A percentile compares a stretch with the other conserved stretches of the same genome.
phyloP scores from a whole-genome alignment of 2,888 invertebrate species.

The Hartigia nigra region DNA sequence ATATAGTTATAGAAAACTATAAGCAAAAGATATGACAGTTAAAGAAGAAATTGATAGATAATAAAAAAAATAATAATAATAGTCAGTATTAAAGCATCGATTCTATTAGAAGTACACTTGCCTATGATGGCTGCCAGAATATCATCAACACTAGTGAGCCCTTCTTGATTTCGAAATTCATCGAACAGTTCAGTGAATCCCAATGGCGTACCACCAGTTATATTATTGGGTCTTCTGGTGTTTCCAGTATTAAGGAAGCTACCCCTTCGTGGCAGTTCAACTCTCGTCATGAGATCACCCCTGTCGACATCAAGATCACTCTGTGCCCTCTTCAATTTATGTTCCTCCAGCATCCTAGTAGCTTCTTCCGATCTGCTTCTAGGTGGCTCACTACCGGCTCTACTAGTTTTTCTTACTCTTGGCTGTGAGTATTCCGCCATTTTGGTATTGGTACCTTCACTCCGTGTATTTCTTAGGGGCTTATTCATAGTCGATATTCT shows the following conservation, averaged over 20 bases:
- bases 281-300: constrained; percentile 86
- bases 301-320: constrained; percentile 70
- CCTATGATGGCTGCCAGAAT: constrained; percentile 86
- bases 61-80: too few species aligned
- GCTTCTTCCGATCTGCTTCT: constrained; percentile 48
- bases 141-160: constrained; percentile 87
- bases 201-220: constrained; percentile 80
- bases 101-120: not conserved
- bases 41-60: not conserved
- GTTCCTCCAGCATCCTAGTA: constrained; percentile 43
- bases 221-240: constrained; percentile 75
- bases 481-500: constrained; percentile 53
- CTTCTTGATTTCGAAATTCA: constrained; percentile 88
- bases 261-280: constrained; percentile 86
- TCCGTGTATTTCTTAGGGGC: constrained; percentile 38
- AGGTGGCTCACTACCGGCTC: constrained; percentile 62
- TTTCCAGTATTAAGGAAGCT: constrained; percentile 88
- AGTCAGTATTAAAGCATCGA: too few species aligned
- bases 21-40: not conserved
- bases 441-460: constrained; percentile 10
- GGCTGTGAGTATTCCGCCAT: constrained; percentile 29
- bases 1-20: not conserved
- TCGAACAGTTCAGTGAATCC: constrained; percentile 90
- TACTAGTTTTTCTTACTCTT: constrained; percentile 49
- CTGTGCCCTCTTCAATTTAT: constrained; percentile 66